phyloP scores from a whole-genome alignment of 2,888 invertebrate species.

The Pristionchus exspectatus region DNA sequence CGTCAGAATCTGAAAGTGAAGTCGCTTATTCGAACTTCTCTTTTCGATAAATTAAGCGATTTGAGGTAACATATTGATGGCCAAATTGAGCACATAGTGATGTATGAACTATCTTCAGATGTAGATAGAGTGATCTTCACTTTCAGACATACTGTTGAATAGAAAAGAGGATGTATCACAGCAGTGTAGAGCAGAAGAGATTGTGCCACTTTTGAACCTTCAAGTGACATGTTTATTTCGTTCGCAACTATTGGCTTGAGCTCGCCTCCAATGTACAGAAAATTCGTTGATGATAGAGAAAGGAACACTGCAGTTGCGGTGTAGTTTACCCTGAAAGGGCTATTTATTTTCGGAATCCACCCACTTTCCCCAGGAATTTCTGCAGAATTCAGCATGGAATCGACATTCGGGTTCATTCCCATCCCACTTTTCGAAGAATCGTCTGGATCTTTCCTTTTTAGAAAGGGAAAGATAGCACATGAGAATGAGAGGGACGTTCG shows the following conservation, averaged over 20 bases:
- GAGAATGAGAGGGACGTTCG: neutral
- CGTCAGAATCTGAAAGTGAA: neutral
- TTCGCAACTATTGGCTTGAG: neutral
- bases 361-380: neutral
- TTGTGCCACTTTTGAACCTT: slow-evolving; percentile 44
- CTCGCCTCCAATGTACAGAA: slow-evolving; percentile 40
- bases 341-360: neutral
- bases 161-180: slow-evolving; percentile 33
- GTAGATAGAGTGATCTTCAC: neutral
- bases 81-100: too few relatives aligned
- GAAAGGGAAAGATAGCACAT: neutral
- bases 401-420: neutral
- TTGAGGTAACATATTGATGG: neutral
- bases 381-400: neutral
- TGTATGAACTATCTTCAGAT: too few relatives aligned
- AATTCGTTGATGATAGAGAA: neutral
- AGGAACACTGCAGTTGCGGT: slow-evolving; percentile 11
- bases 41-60: neutral
- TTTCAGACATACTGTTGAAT: neutral
- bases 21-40: neutral
- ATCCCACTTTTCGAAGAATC: neutral
- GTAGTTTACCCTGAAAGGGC: neutral
- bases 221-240: neutral
- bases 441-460: neutral
- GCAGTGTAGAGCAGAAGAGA: slow-evolving; percentile 32